These are phyloP conservation scores for Pachypanchax playfairii DNA, from an alignment of 2,113 vertebrate species.

Conservation along the genomic window DNA sequence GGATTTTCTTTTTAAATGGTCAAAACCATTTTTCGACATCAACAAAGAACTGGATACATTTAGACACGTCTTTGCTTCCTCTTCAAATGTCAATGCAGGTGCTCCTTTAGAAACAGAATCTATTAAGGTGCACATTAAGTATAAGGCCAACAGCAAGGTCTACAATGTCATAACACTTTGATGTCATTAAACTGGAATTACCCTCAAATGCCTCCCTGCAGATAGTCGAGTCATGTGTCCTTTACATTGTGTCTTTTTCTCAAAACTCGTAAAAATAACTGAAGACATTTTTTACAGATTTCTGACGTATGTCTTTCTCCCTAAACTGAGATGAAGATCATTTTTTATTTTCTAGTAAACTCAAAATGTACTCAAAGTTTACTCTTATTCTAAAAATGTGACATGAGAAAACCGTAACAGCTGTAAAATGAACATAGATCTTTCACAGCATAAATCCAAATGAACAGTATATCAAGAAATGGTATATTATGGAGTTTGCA, in stretches of 20 bases:
- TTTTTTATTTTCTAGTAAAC: background rate
- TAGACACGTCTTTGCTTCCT: background rate
- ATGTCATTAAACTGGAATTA: constrained; percentile 53
- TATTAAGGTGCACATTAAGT: constrained; percentile 39
- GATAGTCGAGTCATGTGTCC: constrained; percentile 13
- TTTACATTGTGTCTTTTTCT: constrained; percentile 17
- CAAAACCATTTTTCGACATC: constrained; percentile 1
- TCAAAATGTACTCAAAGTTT: constrained; percentile 2
- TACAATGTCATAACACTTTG: constrained; percentile 25
- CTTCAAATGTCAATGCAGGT: constrained; percentile 35
- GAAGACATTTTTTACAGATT: background rate
- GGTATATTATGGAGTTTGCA: too few relatives aligned
- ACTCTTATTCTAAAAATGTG: background rate
- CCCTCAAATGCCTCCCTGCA: constrained; percentile 34
- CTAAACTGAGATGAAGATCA: background rate
- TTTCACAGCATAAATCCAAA: background rate
- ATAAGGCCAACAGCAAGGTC: constrained; percentile 58
- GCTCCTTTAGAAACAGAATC: constrained; percentile 34
- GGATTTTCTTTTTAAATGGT: background rate
- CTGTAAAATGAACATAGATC: background rate
- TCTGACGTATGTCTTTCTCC: background rate
- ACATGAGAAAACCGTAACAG: background rate
- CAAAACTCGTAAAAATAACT: too few relatives aligned
- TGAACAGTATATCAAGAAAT: background rate
- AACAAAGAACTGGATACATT: constrained; percentile 1